Base-by-base conservation (phyloP, 2,113 vertebrate species). In the Ictalurus punctatus region DNA sequence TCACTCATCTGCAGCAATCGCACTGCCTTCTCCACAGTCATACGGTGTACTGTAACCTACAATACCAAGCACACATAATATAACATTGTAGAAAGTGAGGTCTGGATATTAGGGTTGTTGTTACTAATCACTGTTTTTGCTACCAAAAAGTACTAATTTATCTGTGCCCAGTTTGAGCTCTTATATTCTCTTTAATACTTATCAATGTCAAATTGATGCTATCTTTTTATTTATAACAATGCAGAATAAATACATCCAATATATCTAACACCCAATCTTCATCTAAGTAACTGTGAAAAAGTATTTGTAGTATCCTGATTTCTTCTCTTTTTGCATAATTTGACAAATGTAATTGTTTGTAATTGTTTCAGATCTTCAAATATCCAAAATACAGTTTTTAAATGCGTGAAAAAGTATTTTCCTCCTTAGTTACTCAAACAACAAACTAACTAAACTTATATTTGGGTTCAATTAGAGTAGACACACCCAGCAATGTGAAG, bases 1-100 rank as follows among this genome's bases (percentile, higher is more conserved):
- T 98, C 97, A 0, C 96, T 94, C 9, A 96, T 82, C 90, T 97
- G 97, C 85, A 97, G 94, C 5, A 93, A 0, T 61, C 88, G 92
- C 27, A 96, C 9, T 0, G 93, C 96, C 71, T 96, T 94, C 25
- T 95, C 95, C 0, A 95, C 0, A 0, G 94, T 85, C 79, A 97
- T 90, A 2, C 21, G 2, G 52, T 83, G 90, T 5, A 65, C 0
- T 0, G 40, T 0, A 52, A 79, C 54, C 92, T 93, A 92, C 94
- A 96, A 48, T 73, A n/a, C 14, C 71, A 86, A 0, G 84, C 3
- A 79, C 56, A 83, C 21, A 87, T 21, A 17, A 67, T 34, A 56
- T 59, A 19, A 69, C 83, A 84, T 8, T 7, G 14, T 17, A 52
- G 12, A 48, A 6, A 44, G 44, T 25, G 48, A 54, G 10, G 44